phyloP scores from a whole-genome alignment of 1,140 invertebrate species.

The Brachionus koreanus region DNA sequence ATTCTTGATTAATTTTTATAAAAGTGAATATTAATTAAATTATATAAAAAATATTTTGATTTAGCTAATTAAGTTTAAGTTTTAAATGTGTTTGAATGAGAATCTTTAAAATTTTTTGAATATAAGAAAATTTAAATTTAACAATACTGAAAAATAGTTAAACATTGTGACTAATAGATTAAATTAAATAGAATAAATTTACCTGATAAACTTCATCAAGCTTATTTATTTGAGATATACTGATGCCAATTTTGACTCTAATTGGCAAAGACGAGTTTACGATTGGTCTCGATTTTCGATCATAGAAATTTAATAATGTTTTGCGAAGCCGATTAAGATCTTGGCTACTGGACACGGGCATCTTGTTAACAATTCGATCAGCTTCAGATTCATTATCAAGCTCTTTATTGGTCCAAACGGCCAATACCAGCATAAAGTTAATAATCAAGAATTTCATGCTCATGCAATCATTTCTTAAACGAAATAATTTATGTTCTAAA shows the following conservation, averaged over 20 bases:
- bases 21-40: too few relatives aligned
- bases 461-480: neutral
- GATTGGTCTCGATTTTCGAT: neutral
- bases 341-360: neutral
- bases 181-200: too few relatives aligned
- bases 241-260: neutral
- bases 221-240: neutral
- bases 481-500: neutral
- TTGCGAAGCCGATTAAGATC: neutral
- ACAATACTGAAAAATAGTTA: too few relatives aligned
- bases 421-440: neutral
- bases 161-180: too few relatives aligned
- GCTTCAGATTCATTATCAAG: neutral
- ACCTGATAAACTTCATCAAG: constrained; percentile 33
- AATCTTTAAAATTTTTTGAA: too few relatives aligned
- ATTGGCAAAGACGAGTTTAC: neutral
- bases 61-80: too few relatives aligned
- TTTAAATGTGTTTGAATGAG: too few relatives aligned
- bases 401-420: neutral
- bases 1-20: too few relatives aligned
- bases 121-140: too few relatives aligned
- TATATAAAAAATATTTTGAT: too few relatives aligned
- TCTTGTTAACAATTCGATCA: neutral
- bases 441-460: neutral
- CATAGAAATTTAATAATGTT: neutral